Evolutionary conservation across 2,113 vertebrate genomes (phyloP).

Genomic region (Crotalus helleri): DNA sequence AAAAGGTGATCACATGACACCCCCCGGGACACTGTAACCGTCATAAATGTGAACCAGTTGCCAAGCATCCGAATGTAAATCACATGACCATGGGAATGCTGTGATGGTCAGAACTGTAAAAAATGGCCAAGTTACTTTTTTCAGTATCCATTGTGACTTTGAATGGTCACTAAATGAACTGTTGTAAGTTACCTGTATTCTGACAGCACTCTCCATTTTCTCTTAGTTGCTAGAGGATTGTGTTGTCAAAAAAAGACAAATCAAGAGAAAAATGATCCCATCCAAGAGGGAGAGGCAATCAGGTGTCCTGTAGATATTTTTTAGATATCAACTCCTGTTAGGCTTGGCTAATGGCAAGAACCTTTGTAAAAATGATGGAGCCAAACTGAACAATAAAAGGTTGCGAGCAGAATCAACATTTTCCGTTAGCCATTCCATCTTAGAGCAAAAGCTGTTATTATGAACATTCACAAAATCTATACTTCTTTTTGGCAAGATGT

Average conservation of each 20-base stretch:
- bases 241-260: neutral
- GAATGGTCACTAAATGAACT: neutral
- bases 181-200: neutral
- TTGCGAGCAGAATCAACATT: neutral
- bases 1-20: neutral
- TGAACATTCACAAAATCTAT: neutral
- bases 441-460: neutral
- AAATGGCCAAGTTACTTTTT: neutral
- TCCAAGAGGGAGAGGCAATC: neutral
- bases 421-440: neutral
- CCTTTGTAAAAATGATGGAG: neutral
- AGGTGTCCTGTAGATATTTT: neutral
- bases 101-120: neutral
- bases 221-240: neutral
- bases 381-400: neutral
- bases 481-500: neutral
- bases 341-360: neutral
- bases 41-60: neutral
- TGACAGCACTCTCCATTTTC: neutral
- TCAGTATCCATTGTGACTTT: neutral
- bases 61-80: neutral
- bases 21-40: rapidly evolving
- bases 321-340: neutral
- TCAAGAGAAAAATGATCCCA: neutral
- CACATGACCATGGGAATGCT: neutral